These are phyloP conservation scores for Malurus melanocephalus DNA, from an alignment of 2,113 vertebrate species.

Conservation along the genomic window DNA sequence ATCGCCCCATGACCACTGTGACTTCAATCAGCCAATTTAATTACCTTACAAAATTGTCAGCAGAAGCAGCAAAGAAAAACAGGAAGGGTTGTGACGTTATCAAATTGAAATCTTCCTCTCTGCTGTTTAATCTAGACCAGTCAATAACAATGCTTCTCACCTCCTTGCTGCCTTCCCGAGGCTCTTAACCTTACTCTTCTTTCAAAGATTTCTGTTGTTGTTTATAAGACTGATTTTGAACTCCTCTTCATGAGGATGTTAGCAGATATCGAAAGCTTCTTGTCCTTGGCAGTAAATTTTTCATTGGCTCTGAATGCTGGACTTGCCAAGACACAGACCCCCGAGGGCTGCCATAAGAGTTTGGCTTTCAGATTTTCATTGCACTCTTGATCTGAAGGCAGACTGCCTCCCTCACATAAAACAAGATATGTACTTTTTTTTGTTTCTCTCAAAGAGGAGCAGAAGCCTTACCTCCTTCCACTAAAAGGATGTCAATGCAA, in stretches of 20 bases:
- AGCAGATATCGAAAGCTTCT: conserved; percentile 34
- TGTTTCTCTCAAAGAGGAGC: background rate
- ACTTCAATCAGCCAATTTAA: conserved; percentile 87
- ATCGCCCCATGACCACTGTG: conserved; percentile 80
- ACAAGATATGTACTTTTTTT: background rate
- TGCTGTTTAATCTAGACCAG: conserved; percentile 73
- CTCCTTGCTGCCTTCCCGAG: conserved; percentile 57
- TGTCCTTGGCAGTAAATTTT: conserved; percentile 28
- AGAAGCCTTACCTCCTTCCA: background rate
- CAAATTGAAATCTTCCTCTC: conserved; percentile 80
- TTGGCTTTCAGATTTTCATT: background rate
- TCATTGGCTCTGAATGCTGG: conserved; percentile 1
- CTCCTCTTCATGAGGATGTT: conserved; percentile 9
- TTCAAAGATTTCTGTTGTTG: conserved; percentile 52
- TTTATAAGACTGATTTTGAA: conserved; percentile 50
- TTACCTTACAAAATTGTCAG: conserved; percentile 83
- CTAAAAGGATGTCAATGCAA: background rate
- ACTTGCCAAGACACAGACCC: background rate
- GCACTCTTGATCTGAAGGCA: background rate
- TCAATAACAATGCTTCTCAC: conserved; percentile 73
- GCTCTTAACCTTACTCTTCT: conserved; percentile 71
- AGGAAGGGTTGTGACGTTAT: conserved; percentile 77
- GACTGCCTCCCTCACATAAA: background rate
- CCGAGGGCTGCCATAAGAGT: background rate
- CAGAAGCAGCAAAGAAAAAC: conserved; percentile 76